Percentiles rank a stretch among this genome's conserved stretches.
Conservation (phyloP, 2,888 invertebrate species). For the Galerucella nymphaeae region DNA sequence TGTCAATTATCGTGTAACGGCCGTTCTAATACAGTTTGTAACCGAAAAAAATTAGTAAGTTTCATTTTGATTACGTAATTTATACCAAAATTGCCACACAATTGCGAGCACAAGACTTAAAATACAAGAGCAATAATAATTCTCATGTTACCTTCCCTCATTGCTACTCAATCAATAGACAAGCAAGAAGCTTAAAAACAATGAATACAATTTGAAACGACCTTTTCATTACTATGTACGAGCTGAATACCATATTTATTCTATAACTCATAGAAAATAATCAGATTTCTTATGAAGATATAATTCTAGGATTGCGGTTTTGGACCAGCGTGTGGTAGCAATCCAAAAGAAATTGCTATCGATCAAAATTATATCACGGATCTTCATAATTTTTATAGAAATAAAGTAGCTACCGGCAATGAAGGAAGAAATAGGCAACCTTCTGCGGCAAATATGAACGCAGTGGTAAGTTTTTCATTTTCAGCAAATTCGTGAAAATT, state of each 20-base stretch:
- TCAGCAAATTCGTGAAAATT: neutral
- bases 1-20: conserved; percentile 3
- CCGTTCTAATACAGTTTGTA: conserved; percentile 9
- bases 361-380: conserved; percentile 57
- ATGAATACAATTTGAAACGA: too few species aligned
- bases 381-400: conserved; percentile 59
- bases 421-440: conserved; percentile 58
- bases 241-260: too few species aligned
- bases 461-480: conserved; percentile 53
- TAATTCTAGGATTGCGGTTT: conserved; percentile 58
- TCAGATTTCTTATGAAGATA: neutral
- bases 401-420: conserved; percentile 59
- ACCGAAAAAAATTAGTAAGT: neutral
- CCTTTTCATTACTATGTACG: too few species aligned
- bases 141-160: too few species aligned
- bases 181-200: too few species aligned
- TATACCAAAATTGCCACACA: too few species aligned
- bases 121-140: too few species aligned
- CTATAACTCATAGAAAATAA: neutral
- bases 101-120: too few species aligned
- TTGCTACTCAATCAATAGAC: too few species aligned
- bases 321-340: conserved; percentile 54
- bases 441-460: conserved; percentile 59
- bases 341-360: conserved; percentile 56
- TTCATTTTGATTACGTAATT: too few species aligned